phyloP scores from a whole-genome alignment of 2,113 vertebrate genomes.

The Cebus imitator region DNA sequence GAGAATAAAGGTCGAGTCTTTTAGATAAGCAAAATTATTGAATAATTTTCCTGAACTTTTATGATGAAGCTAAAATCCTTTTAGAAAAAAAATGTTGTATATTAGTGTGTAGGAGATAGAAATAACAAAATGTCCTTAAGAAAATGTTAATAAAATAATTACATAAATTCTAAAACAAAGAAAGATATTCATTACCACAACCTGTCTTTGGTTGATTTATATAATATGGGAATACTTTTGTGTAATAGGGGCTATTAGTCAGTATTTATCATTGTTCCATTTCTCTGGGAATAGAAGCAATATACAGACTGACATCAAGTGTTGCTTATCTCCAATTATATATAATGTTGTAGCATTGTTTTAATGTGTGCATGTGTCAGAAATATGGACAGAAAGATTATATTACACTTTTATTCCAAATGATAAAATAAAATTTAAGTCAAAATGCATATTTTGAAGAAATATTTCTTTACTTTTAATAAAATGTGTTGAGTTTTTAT shows the following conservation, averaged over 20 bases:
- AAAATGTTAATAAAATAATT: constrained; percentile 1
- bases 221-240: neutral
- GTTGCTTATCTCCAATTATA: neutral
- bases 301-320: neutral
- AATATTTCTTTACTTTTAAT: neutral
- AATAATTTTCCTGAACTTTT: constrained; percentile 30
- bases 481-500: neutral
- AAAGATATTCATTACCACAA: neutral
- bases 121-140: neutral
- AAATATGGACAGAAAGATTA: neutral
- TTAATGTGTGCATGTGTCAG: neutral
- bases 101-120: neutral
- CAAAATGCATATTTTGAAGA: neutral
- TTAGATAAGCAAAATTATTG: constrained; percentile 16
- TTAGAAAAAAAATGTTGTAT: neutral
- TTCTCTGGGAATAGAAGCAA: neutral
- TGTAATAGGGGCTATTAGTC: neutral
- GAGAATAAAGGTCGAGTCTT: constrained; percentile 49
- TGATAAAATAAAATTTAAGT: neutral
- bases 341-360: neutral
- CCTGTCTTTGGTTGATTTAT: neutral
- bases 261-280: neutral
- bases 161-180: neutral
- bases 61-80: neutral
- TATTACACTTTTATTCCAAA: neutral